These are phyloP conservation scores for Kryptopterus vitreolus DNA, from an alignment of 2,797 vertebrate species.

Conservation along the genomic window DNA sequence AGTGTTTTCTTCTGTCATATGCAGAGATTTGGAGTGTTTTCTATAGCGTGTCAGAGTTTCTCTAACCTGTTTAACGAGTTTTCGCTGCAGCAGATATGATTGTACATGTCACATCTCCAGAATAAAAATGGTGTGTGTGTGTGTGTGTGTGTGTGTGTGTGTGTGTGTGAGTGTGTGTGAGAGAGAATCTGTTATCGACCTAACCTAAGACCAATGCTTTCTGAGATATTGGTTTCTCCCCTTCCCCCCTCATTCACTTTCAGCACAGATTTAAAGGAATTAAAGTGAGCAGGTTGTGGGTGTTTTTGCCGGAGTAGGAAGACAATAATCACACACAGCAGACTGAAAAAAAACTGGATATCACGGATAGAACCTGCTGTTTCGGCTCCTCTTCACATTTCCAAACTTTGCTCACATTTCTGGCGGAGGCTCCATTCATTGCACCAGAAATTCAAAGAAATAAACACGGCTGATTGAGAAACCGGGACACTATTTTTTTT, in stretches of 20 bases:
- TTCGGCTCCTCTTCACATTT: neutral
- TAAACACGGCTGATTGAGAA: neutral
- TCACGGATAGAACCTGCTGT: neutral
- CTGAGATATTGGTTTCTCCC: neutral
- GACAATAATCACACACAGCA: neutral
- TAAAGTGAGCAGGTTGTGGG: too few relatives aligned
- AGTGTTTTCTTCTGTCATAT: neutral
- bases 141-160: neutral
- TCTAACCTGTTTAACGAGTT: constrained; percentile 22
- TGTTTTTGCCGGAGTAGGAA: too few relatives aligned
- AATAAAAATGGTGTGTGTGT: neutral
- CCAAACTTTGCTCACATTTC: constrained; percentile 16
- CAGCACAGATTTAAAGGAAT: neutral
- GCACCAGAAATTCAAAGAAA: neutral
- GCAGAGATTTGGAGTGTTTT: neutral
- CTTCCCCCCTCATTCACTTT: neutral
- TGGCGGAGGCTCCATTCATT: neutral
- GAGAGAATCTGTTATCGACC: neutral
- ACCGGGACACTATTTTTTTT: too few relatives aligned
- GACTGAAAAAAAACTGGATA: neutral
- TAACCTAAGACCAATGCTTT: neutral
- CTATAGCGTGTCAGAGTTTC: neutral
- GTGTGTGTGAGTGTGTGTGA: neutral
- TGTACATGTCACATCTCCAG: neutral
- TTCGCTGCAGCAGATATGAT: neutral